Evolutionary conservation across 2,797 vertebrate genomes (phyloP), one percentile per base, ranked within the genome.

Genomic region (Acanthopagrus latus): DNA sequence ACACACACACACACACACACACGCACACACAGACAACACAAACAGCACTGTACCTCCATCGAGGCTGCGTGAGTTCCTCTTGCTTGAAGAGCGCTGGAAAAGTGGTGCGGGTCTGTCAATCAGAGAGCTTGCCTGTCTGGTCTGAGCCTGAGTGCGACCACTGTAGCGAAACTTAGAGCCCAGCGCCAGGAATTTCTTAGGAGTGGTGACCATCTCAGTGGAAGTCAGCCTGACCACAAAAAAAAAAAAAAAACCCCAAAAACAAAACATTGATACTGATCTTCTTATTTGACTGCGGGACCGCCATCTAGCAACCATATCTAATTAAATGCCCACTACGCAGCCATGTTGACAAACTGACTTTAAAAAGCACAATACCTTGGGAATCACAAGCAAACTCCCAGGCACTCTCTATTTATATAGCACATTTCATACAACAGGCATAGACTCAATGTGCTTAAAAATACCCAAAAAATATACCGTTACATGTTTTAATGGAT

Each of bases 81-180:
- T 99, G 89, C 97, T 99, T 76, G 97, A 96, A 0, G 97, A 97
- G 48, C 98, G 96, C 85, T 99, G 97, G 52, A 99, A 99, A 76
- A 95, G 93, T 0, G 98, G 98, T 0, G 98, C 98, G 0, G 98
- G 98, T 1, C 98, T 93, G 92, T 98, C 97, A 4, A 99, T 99
- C 83, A 99, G 92, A 25, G 97, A 97, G 52, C 98, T 99, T 0
- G 98, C 98, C 92, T 99, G 97, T 43, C 97, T 94, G 1, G 97
- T 99, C 93, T 99, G 97, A 0, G 97, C 97, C 92, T 99, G 98
- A 6, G 98, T 99, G 20, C 98, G 95, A 1, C 98, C 98, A 0
- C 98, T 99, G 92, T 99, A 99, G 64, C 97, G 97, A 81, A 99
- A 99, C 93, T 99, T 99, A n/a, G 98, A 99, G 80, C 98, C 98